These are phyloP conservation scores for Gadopsis bispinosus DNA, from an alignment of 2,797 vertebrate species.

Conservation along the genomic window DNA sequence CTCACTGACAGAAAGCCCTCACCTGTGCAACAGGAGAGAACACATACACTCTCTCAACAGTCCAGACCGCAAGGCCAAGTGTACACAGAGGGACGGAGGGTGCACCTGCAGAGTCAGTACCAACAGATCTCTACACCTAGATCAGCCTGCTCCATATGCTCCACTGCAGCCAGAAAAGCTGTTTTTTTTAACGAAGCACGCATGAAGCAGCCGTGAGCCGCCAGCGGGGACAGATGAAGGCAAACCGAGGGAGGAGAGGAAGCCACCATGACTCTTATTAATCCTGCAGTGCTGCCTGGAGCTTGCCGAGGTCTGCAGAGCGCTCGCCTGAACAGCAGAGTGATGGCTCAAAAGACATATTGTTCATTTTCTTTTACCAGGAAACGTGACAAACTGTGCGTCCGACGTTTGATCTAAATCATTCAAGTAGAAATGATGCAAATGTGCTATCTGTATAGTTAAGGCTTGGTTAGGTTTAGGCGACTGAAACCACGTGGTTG, in stretches of 20 bases:
- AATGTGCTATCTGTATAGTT: no score
- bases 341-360: not conserved
- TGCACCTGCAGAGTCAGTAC: not conserved
- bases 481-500: not conserved
- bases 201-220: not conserved
- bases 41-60: not conserved
- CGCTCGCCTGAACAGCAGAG: not conserved
- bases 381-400: not conserved
- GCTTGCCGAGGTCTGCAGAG: not conserved
- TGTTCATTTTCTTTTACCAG: not conserved
- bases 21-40: conserved; percentile 41
- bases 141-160: not conserved
- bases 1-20: conserved; percentile 37
- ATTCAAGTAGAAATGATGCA: not conserved
- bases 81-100: not conserved
- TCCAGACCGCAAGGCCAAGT: not conserved
- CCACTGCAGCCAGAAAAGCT: not conserved
- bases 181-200: not conserved
- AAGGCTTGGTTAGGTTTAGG: not conserved
- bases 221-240: conserved; percentile 4
- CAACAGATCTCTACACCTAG: conserved; percentile 6
- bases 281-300: conserved; percentile 8
- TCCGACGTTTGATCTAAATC: not conserved
- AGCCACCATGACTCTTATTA: conserved; percentile 7
- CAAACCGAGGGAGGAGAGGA: conserved; percentile 12